These are phyloP conservation scores for Drosophila paranaensis DNA, from an alignment of 2,888 invertebrate genomes.

Conservation along the genomic window DNA sequence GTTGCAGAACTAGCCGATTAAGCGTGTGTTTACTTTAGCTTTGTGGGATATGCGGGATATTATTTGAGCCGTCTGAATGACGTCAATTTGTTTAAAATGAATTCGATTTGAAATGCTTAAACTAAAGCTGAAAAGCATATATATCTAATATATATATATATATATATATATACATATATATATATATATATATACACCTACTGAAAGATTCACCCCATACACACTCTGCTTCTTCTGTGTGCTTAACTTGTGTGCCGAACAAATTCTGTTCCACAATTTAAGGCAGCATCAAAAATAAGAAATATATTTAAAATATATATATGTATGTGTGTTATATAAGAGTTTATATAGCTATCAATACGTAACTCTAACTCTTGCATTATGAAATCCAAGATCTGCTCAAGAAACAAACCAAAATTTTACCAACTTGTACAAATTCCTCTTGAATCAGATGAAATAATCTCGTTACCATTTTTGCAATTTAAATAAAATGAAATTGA, in stretches of 20 bases:
- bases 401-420: not conserved
- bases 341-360: not conserved
- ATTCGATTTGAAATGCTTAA: not conserved
- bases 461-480: not conserved
- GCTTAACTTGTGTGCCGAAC: no score
- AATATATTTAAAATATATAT: not conserved
- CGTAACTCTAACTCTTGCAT: not conserved
- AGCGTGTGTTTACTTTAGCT: not conserved
- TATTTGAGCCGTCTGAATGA: not conserved
- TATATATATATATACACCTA: not conserved
- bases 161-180: not conserved
- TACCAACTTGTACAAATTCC: no score
- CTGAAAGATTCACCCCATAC: not conserved
- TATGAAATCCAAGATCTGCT: not conserved
- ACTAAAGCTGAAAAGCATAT: not conserved
- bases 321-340: not conserved
- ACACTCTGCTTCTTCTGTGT: not conserved
- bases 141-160: not conserved
- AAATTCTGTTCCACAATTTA: no score
- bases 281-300: not conserved
- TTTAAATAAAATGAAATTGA: not conserved
- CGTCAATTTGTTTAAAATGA: not conserved
- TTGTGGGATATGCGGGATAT: not conserved
- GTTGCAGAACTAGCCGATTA: constrained; percentile 14
- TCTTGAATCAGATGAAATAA: no score